Percentiles rank a stretch among this genome's conserved stretches.
Evolutionary conservation across 1,140 invertebrate species (phyloP).

Genomic region (Saxidomus purpurata): DNA sequence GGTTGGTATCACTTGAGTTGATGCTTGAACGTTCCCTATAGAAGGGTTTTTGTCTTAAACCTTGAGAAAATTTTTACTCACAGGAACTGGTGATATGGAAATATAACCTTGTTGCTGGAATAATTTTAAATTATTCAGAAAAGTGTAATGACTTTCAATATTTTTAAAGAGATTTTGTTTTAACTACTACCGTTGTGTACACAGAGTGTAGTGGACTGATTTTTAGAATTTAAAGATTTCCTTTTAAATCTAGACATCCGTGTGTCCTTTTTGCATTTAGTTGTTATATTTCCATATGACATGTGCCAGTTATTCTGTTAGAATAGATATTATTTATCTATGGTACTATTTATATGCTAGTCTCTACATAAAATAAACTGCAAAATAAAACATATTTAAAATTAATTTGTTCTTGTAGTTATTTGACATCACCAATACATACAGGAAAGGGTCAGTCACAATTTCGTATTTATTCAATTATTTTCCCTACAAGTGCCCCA

Average conservation of each 20-base stretch:
- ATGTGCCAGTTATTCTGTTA: conserved; percentile 19
- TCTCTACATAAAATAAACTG: conserved; percentile 12
- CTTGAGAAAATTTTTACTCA: not conserved
- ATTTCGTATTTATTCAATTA: too few relatives aligned
- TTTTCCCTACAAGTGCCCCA: too few relatives aligned
- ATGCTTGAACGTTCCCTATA: too few relatives aligned
- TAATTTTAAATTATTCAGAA: not conserved
- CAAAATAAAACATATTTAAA: conserved; percentile 27
- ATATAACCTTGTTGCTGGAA: not conserved
- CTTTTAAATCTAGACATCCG: not conserved
- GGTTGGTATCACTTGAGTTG: too few relatives aligned
- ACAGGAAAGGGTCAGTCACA: too few relatives aligned
- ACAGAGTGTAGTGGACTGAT: not conserved
- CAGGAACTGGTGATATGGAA: conserved; percentile 7
- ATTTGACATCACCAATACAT: too few relatives aligned
- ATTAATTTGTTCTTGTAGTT: too few relatives aligned
- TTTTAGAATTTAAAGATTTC: conserved; percentile 12
- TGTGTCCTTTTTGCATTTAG: not conserved
- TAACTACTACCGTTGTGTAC: not conserved
- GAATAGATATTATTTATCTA: conserved; percentile 41
- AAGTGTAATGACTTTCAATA: not conserved
- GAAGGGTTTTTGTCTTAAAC: conserved; percentile 23
- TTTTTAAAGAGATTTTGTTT: not conserved
- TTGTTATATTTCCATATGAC: not conserved
- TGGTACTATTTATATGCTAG: conserved; percentile 48